Conservation (phyloP, 2,888 invertebrate genomes). For the Oscheius sp. region DNA sequence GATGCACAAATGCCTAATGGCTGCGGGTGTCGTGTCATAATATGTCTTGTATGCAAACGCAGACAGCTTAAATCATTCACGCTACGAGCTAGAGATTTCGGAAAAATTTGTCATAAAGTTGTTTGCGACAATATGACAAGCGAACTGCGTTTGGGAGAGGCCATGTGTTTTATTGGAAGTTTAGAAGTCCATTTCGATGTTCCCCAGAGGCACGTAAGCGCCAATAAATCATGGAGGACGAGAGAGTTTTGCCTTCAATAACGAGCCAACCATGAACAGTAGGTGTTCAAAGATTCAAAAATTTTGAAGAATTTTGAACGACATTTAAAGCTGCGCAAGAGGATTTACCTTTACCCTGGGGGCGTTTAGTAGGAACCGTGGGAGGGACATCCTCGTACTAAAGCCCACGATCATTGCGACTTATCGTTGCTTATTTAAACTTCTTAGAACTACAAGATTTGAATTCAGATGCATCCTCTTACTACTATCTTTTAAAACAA, state of each 20-base stretch:
- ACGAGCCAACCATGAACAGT: constrained; percentile 7
- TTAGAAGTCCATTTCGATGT: constrained; percentile 25
- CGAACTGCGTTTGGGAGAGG: constrained; percentile 7
- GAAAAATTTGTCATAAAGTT: background rate
- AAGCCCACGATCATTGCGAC: too few species aligned
- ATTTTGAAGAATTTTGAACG: background rate
- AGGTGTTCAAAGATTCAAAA: background rate
- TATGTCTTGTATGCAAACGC: constrained; percentile 22
- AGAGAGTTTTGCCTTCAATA: constrained; percentile 22
- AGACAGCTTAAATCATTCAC: constrained; percentile 16
- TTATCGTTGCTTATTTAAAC: too few species aligned
- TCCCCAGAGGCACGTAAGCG: constrained; percentile 31
- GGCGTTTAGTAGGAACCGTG: constrained; percentile 6
- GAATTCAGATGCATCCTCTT: too few species aligned
- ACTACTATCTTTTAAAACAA: too few species aligned
- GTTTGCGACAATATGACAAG: background rate
- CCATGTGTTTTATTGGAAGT: constrained; percentile 26
- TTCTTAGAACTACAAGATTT: too few species aligned
- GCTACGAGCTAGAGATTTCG: background rate
- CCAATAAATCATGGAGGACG: constrained; percentile 24
- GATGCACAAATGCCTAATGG: constrained; percentile 23
- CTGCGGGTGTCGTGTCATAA: constrained; percentile 19
- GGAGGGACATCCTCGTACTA: background rate
- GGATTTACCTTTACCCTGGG: constrained; percentile 16
- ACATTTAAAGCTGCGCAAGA: background rate